Base-by-base conservation (phyloP, 2,113 vertebrate species). In the Collichthys lucidus region DNA sequence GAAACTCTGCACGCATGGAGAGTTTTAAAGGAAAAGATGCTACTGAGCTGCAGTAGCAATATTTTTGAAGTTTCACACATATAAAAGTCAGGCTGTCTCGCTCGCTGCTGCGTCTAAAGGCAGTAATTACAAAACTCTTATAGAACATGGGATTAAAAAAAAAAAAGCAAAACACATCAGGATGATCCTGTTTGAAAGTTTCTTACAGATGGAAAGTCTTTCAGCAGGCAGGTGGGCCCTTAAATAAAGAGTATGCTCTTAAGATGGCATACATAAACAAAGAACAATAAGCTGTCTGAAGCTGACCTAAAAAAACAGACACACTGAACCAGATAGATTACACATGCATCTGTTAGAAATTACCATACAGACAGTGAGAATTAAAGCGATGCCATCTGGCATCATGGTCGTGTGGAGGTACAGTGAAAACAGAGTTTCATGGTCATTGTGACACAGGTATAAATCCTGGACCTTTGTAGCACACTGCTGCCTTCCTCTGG, bases 301-400 rank as follows among this genome's bases (percentile, higher is more conserved):
- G 72, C n/a, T 93, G 89, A 92, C 92, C 93, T 71, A 90, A 90
- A 94, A 89, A 94, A 91, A 83, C 86, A 92, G 78, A 80, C 78
- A 86, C 78, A 80, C 17, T 92, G 87, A 92, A 91, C 88, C 69
- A 75, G 82, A 93, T 88, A 77, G 86, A 92, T 93, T 91, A 87
- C 79, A 83, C 40, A 17, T 91, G 77, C 93, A 91, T 92, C 92
- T 92, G 93, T 86, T 90, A 62, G 67, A 91, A 90, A 93, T 94
- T 91, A 92, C 77, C 91, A 93, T 93, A 85, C 20, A 91, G 77
- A 93, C 89, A 90, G 84, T 88, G 86, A 79, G 86, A 92, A 87
- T 92, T 86, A 93, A 87, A 86, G 67, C 47, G 69, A 79, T 61
- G 86, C 93, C 93, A 93, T 94, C 92, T 94, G 93, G 83, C 83